A percentile compares a stretch with the other conserved stretches of the same genome.
phyloP scores from a whole-genome alignment of 2,797 vertebrate species.

The Myripristis murdjan region DNA sequence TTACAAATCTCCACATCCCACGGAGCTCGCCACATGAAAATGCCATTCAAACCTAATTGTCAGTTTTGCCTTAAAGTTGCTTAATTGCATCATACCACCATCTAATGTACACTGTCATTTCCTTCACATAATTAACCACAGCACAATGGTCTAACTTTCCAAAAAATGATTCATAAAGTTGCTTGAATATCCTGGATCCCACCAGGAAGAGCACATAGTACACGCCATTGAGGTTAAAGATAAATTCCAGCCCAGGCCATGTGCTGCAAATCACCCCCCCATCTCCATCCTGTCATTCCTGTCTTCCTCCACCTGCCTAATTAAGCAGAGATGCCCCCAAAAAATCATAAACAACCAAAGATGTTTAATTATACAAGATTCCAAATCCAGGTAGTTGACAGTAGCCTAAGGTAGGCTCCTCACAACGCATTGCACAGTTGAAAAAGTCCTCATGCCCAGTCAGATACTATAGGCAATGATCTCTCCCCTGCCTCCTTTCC shows the following conservation, averaged over 20 bases:
- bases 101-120: constrained; percentile 18
- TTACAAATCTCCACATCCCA: constrained; percentile 5
- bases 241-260: too few species aligned
- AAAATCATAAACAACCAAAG: too few species aligned
- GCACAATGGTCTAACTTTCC: constrained; percentile 16
- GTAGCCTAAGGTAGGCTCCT: background rate
- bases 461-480: too few species aligned
- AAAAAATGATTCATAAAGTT: background rate
- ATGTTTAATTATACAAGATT: background rate
- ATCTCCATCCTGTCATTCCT: too few species aligned
- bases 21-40: constrained; percentile 21
- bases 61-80: constrained; percentile 65
- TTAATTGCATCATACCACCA: constrained; percentile 1
- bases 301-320: too few species aligned
- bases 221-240: too few species aligned
- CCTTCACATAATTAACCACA: constrained; percentile 6
- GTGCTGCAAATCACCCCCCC: too few species aligned
- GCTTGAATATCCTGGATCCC: too few species aligned
- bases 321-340: too few species aligned
- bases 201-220: too few species aligned
- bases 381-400: background rate
- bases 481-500: background rate
- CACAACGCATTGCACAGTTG: background rate
- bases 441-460: constrained; percentile 1
- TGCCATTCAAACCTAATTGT: constrained; percentile 16